phyloP scores from a whole-genome alignment of 2,888 invertebrate genomes.

The Eupithecia subfuscata region DNA sequence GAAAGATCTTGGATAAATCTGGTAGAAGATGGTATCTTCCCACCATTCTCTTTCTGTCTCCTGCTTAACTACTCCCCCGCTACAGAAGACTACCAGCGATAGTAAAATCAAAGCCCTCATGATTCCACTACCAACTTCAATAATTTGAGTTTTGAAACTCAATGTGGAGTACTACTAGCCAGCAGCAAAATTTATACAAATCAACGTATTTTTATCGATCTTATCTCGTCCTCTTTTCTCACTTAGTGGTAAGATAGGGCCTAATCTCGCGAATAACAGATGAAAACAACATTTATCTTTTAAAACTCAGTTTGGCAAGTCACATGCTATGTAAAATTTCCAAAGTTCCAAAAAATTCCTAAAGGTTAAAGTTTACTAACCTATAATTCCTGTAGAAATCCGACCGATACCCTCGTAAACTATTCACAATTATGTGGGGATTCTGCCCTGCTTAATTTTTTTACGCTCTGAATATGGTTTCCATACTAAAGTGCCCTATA shows the following conservation, averaged over 20 bases:
- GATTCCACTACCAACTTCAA: not conserved
- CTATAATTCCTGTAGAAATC: not conserved
- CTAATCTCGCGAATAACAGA: not conserved
- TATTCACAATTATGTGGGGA: not conserved
- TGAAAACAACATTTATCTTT: not conserved
- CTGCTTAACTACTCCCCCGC: slow-evolving; percentile 50
- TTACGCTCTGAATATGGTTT: no score
- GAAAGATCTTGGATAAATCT: slow-evolving; percentile 91
- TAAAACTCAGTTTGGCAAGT: not conserved
- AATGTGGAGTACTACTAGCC: not conserved
- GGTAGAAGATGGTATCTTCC: slow-evolving; percentile 89
- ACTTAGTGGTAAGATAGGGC: not conserved
- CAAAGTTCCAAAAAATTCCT: not conserved
- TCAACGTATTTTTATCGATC: slow-evolving; percentile 10
- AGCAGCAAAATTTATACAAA: slow-evolving; percentile 48
- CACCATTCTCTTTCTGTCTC: slow-evolving; percentile 86
- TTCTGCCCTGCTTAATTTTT: not conserved
- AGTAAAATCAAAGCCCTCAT: slow-evolving; percentile 62
- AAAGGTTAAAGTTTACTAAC: not conserved
- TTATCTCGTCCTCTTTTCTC: not conserved
- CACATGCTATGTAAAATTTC: not conserved
- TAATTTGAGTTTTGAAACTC: slow-evolving; percentile 2
- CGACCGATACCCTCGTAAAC: not conserved
- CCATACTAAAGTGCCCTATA: not conserved
- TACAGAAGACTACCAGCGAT: slow-evolving; percentile 50